Percentiles rank a stretch among this genome's conserved stretches.
These are phyloP conservation scores for Hololepta plana DNA, from an alignment of 2,888 invertebrate species.

Conservation along the genomic window DNA sequence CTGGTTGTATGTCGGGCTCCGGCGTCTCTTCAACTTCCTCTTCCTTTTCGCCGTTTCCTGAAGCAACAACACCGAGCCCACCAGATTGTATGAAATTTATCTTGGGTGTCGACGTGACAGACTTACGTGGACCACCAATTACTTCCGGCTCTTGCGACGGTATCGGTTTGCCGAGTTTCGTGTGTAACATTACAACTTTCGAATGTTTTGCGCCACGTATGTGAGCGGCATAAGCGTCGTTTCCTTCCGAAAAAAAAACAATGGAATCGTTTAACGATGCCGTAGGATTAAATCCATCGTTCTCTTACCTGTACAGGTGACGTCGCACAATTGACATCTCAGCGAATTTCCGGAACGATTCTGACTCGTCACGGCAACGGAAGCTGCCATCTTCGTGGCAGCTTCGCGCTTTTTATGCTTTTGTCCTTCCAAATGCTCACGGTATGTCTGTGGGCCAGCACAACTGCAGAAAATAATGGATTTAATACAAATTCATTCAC, in stretches of 20 bases:
- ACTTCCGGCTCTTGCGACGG: constrained; percentile 91
- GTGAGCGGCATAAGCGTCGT: constrained; percentile 96
- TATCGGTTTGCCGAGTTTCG: constrained; percentile 93
- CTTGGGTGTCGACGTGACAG: constrained; percentile 50
- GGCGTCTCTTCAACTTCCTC: constrained; percentile 34
- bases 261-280: not conserved
- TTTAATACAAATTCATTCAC: no score
- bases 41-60: constrained; percentile 22
- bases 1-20: constrained; percentile 77
- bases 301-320: constrained; percentile 86
- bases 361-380: constrained; percentile 41
- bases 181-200: constrained; percentile 91
- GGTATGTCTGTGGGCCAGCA: constrained; percentile 49
- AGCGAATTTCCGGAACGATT: constrained; percentile 50
- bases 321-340: constrained; percentile 94
- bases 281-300: no score
- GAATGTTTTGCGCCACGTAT: constrained; percentile 96
- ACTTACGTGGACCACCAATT: constrained; percentile 35
- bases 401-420: constrained; percentile 98
- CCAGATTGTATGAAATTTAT: constrained; percentile 72
- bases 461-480: constrained; percentile 16
- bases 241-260: constrained; percentile 45
- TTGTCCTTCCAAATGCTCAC: constrained; percentile 95
- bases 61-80: constrained; percentile 39
- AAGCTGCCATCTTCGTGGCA: constrained; percentile 52